Percentiles rank a stretch among this genome's conserved stretches.
Conservation (phyloP, 2,797 vertebrate species). For the Onychomys arenicola region DNA sequence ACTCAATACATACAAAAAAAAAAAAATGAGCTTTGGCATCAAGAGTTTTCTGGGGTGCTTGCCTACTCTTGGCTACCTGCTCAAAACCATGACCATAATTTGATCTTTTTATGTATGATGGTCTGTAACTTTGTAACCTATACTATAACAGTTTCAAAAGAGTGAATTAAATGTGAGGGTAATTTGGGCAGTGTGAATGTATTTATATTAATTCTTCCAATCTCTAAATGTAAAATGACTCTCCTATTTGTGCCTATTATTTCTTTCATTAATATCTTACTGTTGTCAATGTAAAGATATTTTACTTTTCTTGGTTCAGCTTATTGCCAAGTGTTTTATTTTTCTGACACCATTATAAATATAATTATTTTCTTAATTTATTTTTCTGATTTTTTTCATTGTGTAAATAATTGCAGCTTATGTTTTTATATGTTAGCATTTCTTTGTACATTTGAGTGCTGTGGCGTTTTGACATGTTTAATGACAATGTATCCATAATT, state of each 20-base stretch:
- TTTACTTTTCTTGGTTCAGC: not conserved
- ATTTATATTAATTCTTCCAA: not conserved
- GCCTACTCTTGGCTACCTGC: not conserved
- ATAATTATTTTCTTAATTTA: not conserved
- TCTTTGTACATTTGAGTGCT: not conserved
- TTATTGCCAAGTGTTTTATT: not conserved
- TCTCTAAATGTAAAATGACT: not conserved
- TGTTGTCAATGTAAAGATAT: not conserved
- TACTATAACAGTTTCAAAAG: not conserved
- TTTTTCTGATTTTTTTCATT: not conserved
- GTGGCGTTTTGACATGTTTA: not conserved
- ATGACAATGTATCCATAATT: not conserved
- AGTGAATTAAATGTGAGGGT: not conserved
- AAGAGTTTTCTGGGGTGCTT: too few species aligned
- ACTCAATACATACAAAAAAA: not conserved
- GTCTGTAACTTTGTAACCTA: not conserved
- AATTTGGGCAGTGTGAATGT: not conserved
- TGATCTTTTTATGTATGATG: not conserved
- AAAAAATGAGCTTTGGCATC: not conserved
- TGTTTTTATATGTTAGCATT: not conserved
- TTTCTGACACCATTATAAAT: not conserved
- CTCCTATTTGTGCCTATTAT: not conserved
- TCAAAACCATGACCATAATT: not conserved
- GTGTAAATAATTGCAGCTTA: not conserved
- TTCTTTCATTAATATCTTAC: not conserved